Evolutionary conservation across 2,888 invertebrate species (phyloP).

Genomic region (Merodon equestris): DNA sequence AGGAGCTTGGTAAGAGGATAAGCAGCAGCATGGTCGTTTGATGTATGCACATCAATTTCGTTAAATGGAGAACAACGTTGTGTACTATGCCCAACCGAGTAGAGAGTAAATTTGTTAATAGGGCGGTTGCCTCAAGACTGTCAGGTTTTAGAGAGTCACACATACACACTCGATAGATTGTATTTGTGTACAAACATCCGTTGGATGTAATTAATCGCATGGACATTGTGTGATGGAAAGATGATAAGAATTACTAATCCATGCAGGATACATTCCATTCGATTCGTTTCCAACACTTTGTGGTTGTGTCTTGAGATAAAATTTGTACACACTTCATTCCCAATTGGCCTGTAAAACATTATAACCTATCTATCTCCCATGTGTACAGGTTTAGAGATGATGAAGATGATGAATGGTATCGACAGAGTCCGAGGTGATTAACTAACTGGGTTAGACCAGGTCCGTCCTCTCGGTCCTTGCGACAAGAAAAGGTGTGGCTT

Average conservation of each 20-base stretch:
- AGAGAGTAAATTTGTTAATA: constrained; percentile 48
- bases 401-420: too few species aligned
- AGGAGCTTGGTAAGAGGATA: too few species aligned
- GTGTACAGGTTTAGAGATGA: too few species aligned
- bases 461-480: too few species aligned
- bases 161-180: not conserved
- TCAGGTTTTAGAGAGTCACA: constrained; percentile 16
- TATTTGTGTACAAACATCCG: constrained; percentile 25
- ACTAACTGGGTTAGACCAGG: too few species aligned
- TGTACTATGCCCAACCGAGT: constrained; percentile 29
- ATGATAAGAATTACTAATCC: too few species aligned
- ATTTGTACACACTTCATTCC: constrained; percentile 9
- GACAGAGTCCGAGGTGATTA: too few species aligned
- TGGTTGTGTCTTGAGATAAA: not conserved
- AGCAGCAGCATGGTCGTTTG: constrained; percentile 20
- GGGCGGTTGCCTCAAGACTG: constrained; percentile 48
- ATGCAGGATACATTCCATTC: too few species aligned
- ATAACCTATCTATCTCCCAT: too few species aligned
- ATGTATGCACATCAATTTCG: constrained; percentile 55
- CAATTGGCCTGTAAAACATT: not conserved
- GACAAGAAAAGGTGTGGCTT: too few species aligned
- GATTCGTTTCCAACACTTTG: constrained; percentile 18
- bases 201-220: constrained; percentile 52
- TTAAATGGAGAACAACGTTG: constrained; percentile 42
- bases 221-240: constrained; percentile 39